These are phyloP conservation scores for Leucopsar rothschildi DNA, from an alignment of 2,113 vertebrate species.

Conservation along the genomic window DNA sequence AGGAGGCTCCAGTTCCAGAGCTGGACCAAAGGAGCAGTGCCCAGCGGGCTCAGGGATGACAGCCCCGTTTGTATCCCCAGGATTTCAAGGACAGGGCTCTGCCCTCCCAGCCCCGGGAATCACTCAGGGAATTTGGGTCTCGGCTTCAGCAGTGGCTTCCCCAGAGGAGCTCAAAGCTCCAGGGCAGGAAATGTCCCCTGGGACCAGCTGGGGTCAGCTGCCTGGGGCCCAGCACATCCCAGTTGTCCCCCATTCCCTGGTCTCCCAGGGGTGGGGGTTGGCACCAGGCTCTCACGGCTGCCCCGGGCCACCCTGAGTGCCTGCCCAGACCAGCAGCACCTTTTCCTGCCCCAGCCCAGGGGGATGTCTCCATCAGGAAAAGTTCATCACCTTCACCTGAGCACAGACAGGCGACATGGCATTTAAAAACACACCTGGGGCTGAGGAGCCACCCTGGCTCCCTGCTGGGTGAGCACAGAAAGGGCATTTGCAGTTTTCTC, in stretches of 20 bases:
- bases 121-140: background rate
- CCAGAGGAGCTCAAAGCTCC: background rate
- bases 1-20: rapidly evolving
- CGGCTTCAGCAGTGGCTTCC: background rate
- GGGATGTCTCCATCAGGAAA: background rate
- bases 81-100: background rate
- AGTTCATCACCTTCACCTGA: background rate
- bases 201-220: background rate
- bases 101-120: background rate
- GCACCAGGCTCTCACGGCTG: background rate
- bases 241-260: background rate
- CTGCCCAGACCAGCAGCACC: rapidly evolving
- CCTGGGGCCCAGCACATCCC: background rate
- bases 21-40: background rate
- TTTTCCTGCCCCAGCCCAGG: background rate
- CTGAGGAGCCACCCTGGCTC: background rate
- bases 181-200: background rate
- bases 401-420: background rate
- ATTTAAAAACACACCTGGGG: background rate
- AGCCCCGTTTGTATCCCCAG: background rate
- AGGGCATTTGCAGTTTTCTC: background rate
- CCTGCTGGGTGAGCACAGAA: background rate
- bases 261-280: background rate
- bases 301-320: background rate
- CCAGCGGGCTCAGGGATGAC: background rate